Evolutionary conservation across 1,140 invertebrate species (phyloP), one percentile per base, ranked within the genome.

Genomic region (Brachionus calyciflorus): DNA sequence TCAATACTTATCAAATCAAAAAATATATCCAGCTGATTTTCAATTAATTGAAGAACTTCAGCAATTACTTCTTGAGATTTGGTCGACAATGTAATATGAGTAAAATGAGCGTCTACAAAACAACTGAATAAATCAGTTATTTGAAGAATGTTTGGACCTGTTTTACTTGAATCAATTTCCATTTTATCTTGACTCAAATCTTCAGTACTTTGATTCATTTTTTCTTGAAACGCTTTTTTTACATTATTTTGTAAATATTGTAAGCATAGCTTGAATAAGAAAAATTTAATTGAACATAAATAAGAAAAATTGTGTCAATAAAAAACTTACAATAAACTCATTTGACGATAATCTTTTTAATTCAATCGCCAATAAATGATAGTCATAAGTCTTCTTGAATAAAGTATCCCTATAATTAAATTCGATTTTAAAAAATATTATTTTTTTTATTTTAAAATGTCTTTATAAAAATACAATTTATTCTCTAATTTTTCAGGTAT

Each of bases 81-180:
- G 44, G 12, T 26, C 14, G 69, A 73, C 5, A 73, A 33, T 3
- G 69, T 51, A 30, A 73, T 73, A 26, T 73, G 69, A 3, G 69
- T 73, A 37, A 73, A 73, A 73, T 73, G 69, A 73, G 69, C 69
- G n/a, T 73, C 69, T 28, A 73, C 69, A 51, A 73, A 73, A 33
- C 69, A 49, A 24, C 44, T 51, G 17, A 73, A 73, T 28, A 73
- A 55, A 55, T 73, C 33, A 0, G 69, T 73, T 17, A 73, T 73
- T 33, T 73, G 51, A 12, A 73, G 37, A 4, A 49, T 55, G 51
- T 49, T 51, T 19, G 69, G 46, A 14, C 69, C 26, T 17, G 21
- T 33, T 53, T n/a, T 33, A 6, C 21, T 73, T 6, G 19, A n/a
- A 24, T 73, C 48, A 21, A 33, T 49, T 55, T 73, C 69, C 69